Percentiles rank a stretch among this genome's conserved stretches.
Evolutionary conservation across 2,888 invertebrate genomes (phyloP).

Genomic region (Ophion ellenae): DNA sequence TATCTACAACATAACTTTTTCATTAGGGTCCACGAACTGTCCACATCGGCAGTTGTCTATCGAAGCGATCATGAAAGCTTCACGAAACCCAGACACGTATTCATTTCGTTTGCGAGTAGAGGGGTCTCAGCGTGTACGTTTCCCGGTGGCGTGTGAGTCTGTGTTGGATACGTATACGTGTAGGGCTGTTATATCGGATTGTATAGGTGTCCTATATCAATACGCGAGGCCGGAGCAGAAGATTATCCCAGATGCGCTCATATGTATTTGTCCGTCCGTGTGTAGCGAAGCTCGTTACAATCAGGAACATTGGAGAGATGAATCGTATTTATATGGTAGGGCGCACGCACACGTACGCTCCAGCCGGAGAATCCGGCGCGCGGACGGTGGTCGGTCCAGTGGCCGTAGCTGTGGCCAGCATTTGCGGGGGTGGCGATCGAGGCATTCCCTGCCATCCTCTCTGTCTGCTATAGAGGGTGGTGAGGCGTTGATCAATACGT

Average conservation of each 20-base stretch:
- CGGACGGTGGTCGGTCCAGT: constrained; percentile 83
- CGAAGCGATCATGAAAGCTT: constrained; percentile 51
- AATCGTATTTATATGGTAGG: constrained; percentile 61
- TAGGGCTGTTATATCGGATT: constrained; percentile 3
- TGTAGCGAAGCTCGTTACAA: constrained; percentile 69
- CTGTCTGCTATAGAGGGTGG: constrained; percentile 76
- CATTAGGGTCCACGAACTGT: constrained; percentile 7
- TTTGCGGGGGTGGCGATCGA: constrained; percentile 81
- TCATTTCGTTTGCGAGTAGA: constrained; percentile 53
- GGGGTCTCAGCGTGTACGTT: constrained; percentile 11
- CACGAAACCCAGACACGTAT: constrained; percentile 64
- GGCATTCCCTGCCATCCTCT: constrained; percentile 71
- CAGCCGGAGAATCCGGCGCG: constrained; percentile 68
- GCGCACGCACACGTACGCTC: constrained; percentile 57
- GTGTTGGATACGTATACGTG: constrained; percentile 28
- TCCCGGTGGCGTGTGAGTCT: constrained; percentile 14
- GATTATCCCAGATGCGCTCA: constrained; percentile 51
- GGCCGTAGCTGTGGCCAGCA: constrained; percentile 81
- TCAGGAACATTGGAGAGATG: constrained; percentile 68
- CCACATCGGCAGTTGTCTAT: constrained; percentile 20
- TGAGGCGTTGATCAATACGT: constrained; percentile 84
- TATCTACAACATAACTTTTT: constrained; percentile 27
- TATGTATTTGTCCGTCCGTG: constrained; percentile 61
- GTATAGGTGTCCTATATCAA: constrained; percentile 24
- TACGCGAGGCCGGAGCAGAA: constrained; percentile 48